phyloP scores from a whole-genome alignment of 37 sponge, comb jelly and placozoan genomes.

The Aphrocallistes beatrix region DNA sequence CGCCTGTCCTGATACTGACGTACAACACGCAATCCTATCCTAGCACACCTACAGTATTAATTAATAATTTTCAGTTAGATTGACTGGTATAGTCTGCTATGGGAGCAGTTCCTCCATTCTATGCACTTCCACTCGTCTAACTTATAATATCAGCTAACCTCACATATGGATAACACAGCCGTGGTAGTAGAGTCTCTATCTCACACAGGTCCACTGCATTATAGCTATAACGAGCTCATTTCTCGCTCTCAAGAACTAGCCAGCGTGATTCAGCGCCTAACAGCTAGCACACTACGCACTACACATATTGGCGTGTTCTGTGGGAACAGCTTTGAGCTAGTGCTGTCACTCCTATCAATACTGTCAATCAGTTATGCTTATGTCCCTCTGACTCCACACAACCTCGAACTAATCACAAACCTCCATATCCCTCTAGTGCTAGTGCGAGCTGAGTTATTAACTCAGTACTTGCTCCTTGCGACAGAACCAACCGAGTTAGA shows the following conservation, averaged over 20 bases:
- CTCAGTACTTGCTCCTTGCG: not conserved
- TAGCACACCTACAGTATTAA: no score
- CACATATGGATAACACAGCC: not conserved
- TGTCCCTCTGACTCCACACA: not conserved
- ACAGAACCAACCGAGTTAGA: not conserved
- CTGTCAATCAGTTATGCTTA: not conserved
- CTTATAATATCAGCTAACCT: no score
- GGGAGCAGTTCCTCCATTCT: no score
- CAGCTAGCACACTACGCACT: not conserved
- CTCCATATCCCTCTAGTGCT: not conserved
- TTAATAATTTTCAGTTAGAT: no score
- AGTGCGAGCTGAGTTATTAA: not conserved
- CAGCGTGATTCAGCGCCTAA: not conserved
- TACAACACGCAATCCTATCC: no score
- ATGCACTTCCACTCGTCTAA: no score
- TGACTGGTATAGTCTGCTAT: no score
- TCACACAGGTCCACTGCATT: not conserved
- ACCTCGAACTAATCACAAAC: not conserved
- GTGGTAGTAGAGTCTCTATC: not conserved
- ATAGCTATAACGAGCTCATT: not conserved
- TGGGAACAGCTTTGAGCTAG: not conserved
- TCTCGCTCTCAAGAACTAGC: not conserved
- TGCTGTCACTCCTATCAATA: not conserved
- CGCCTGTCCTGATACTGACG: no score
- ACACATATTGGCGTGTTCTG: constrained; percentile 15